Conservation (phyloP, 2,113 vertebrate species). For the Albula goreensis region DNA sequence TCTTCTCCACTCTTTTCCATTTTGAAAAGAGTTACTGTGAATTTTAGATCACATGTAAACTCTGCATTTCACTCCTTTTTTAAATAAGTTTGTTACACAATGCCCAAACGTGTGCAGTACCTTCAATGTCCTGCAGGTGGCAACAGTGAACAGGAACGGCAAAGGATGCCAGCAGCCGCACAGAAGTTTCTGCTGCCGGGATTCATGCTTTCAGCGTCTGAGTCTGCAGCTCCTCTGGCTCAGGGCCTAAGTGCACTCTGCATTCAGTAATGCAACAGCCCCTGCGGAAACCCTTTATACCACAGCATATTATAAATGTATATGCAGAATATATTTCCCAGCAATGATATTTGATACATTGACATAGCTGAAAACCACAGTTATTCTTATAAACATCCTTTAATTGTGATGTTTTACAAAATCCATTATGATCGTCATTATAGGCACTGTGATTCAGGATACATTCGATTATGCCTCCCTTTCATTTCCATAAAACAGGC, state of each 20-base stretch:
- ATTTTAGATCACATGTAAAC: neutral
- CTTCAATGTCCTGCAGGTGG: constrained; percentile 17
- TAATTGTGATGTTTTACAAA: too few relatives aligned
- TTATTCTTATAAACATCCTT: too few relatives aligned
- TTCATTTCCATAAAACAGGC: neutral
- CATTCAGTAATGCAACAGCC: neutral
- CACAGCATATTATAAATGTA: too few relatives aligned
- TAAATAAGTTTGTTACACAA: constrained; percentile 5
- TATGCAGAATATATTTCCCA: too few relatives aligned
- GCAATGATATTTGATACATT: too few relatives aligned
- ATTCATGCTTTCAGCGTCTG: neutral
- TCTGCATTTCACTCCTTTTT: neutral
- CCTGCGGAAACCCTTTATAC: too few relatives aligned
- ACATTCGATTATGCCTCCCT: too few relatives aligned
- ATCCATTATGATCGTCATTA: too few relatives aligned
- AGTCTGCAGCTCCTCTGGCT: neutral
- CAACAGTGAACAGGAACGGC: neutral
- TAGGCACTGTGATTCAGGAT: too few relatives aligned
- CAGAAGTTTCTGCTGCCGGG: neutral
- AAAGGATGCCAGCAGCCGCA: neutral
- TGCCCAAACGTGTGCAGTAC: neutral
- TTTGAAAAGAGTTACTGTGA: neutral
- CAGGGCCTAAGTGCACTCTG: neutral
- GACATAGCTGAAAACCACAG: too few relatives aligned
- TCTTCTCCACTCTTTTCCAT: neutral